A percentile compares a stretch with the other conserved stretches of the same genome.
Conservation (phyloP, 2,797 vertebrate genomes). For the Amazonetta brasiliensis region DNA sequence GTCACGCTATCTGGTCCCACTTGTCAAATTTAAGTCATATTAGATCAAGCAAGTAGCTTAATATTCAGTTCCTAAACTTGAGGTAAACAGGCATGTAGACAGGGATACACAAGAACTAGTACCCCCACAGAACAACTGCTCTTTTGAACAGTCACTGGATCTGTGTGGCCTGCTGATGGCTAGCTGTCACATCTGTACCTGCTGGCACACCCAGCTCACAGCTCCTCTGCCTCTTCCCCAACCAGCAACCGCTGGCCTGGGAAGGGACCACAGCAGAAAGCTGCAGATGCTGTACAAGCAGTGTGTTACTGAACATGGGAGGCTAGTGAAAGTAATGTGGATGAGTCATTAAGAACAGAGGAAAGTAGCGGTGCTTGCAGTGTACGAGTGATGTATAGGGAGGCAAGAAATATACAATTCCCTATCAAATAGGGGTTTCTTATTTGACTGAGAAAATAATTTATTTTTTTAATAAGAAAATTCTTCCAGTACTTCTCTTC, state of each 20-base stretch:
- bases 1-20: neutral
- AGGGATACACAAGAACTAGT: neutral
- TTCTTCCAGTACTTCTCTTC: neutral
- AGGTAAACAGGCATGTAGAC: neutral
- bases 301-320: accelerated
- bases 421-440: neutral
- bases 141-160: neutral
- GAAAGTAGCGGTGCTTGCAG: neutral
- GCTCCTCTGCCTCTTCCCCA: neutral
- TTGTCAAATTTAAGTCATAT: neutral
- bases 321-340: neutral
- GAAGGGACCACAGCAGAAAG: neutral
- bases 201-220: neutral
- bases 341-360: neutral
- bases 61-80: neutral
- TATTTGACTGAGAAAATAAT: neutral
- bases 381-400: accelerated
- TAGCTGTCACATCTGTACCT: neutral
- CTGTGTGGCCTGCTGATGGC: neutral
- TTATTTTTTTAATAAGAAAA: neutral
- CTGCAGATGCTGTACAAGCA: neutral
- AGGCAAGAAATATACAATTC: neutral
- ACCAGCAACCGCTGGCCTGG: neutral
- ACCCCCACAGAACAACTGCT: accelerated
- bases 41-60: neutral